Evolutionary conservation across 2,888 invertebrate species (phyloP).

Genomic region (Oscheius myriophilus): DNA sequence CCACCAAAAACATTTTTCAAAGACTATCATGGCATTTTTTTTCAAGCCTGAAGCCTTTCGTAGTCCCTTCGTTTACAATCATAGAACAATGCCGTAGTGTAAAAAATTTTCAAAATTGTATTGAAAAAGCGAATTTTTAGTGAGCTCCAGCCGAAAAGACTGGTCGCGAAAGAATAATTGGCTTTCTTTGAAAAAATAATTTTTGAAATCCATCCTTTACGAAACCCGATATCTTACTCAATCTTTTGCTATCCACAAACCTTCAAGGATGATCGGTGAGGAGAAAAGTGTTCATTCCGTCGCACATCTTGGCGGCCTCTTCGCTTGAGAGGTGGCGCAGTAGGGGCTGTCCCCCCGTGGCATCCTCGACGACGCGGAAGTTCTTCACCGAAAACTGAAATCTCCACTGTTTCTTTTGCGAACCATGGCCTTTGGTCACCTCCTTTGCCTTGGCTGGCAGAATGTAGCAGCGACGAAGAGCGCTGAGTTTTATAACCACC

Average conservation of each 20-base stretch:
- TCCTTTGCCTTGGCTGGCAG: constrained; percentile 26
- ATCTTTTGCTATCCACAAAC: not conserved
- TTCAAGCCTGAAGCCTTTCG: too few species aligned
- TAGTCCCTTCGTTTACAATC: too few species aligned
- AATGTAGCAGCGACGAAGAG: constrained; percentile 41
- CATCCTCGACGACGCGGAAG: constrained; percentile 22
- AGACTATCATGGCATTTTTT: too few species aligned
- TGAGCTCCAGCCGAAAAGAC: too few species aligned
- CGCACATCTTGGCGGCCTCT: constrained; percentile 20
- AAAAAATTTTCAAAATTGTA: too few species aligned
- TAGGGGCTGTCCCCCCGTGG: constrained; percentile 7
- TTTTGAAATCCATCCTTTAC: too few species aligned
- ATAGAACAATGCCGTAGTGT: too few species aligned
- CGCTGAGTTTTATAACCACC: constrained; percentile 38
- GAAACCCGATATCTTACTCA: too few species aligned
- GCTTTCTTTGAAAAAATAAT: too few species aligned
- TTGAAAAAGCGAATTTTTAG: too few species aligned
- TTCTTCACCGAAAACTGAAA: constrained; percentile 21
- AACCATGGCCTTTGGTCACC: constrained; percentile 10
- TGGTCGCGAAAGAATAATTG: too few species aligned
- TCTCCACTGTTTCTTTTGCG: not conserved
- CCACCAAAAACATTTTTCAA: too few species aligned
- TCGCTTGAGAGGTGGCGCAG: constrained; percentile 23
- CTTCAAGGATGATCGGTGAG: constrained; percentile 7
- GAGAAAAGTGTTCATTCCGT: constrained; percentile 18